phyloP scores from a whole-genome alignment of 2,888 invertebrate species.

The Pristionchus exspectatus region DNA sequence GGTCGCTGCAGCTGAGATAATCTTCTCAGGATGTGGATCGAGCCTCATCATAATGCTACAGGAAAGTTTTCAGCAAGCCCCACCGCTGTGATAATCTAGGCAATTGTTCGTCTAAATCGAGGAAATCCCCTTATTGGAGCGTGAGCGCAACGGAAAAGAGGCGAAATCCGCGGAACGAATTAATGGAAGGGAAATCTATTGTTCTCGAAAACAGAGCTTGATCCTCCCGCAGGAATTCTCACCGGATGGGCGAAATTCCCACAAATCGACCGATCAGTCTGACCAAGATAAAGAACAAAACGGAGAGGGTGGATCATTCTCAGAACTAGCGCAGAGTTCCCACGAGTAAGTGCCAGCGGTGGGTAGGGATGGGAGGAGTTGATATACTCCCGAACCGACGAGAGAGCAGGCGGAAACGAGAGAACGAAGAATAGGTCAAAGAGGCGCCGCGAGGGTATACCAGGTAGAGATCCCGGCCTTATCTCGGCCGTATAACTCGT shows the following conservation, averaged over 20 bases:
- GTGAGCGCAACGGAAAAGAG: not conserved
- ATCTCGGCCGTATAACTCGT: conserved; percentile 15
- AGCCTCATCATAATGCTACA: no score
- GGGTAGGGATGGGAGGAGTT: not conserved
- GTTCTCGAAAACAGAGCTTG: not conserved
- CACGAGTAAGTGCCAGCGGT: conserved; percentile 22
- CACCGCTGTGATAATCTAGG: not conserved
- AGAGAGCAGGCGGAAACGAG: not conserved
- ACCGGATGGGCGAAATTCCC: not conserved
- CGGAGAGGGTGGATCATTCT: not conserved
- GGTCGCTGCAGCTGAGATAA: not conserved
- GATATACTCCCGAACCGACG: not conserved
- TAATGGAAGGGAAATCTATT: not conserved
- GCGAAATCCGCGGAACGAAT: not conserved
- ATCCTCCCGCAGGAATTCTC: not conserved
- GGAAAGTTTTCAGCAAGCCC: not conserved
- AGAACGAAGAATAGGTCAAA: not conserved
- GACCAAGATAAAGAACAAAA: not conserved
- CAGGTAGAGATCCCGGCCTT: not conserved
- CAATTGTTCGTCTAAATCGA: not conserved
- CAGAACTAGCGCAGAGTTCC: not conserved
- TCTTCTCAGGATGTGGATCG: no score
- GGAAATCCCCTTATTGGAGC: conserved; percentile 14
- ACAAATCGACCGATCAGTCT: not conserved
- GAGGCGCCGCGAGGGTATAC: not conserved